These are phyloP conservation scores for Orchestia grillus DNA, from an alignment of 1,140 invertebrate genomes.

Conservation along the genomic window DNA sequence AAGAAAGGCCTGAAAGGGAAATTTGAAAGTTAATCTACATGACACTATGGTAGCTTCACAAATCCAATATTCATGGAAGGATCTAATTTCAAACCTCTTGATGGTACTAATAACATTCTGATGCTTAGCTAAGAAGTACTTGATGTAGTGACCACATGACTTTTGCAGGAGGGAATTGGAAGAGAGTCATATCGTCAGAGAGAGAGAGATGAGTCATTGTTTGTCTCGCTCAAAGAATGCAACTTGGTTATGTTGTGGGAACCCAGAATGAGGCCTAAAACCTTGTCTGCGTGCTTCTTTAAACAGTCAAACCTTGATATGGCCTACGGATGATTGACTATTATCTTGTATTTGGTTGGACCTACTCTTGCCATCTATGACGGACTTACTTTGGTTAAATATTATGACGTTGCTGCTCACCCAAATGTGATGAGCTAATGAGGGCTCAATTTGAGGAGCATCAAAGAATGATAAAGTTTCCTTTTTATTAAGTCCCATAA, in stretches of 20 bases:
- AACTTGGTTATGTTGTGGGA: not conserved
- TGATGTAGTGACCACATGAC: not conserved
- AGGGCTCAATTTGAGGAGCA: not conserved
- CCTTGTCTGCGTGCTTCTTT: not conserved
- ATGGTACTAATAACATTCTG: not conserved
- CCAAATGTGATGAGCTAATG: no score
- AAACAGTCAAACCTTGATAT: not conserved
- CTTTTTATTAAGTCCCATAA: no score
- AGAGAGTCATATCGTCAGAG: not conserved
- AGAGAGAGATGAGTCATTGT: not conserved
- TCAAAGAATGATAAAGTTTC: no score
- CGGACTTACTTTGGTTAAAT: not conserved
- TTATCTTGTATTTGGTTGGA: not conserved
- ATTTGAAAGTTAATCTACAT: no score
- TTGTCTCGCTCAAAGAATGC: not conserved
- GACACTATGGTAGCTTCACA: not conserved
- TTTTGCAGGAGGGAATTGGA: not conserved
- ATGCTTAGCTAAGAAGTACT: not conserved
- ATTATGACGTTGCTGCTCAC: not conserved
- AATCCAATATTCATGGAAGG: not conserved
- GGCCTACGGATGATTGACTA: not conserved
- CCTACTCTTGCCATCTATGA: not conserved
- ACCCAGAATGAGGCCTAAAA: not conserved
- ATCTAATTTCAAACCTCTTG: not conserved
- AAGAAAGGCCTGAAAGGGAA: no score